Evolutionary conservation across 30 jellyfish, hydroid and myxozoan species (phyloP), one percentile per base, ranked within the genome.

Genomic region (Hydra vulgaris): DNA sequence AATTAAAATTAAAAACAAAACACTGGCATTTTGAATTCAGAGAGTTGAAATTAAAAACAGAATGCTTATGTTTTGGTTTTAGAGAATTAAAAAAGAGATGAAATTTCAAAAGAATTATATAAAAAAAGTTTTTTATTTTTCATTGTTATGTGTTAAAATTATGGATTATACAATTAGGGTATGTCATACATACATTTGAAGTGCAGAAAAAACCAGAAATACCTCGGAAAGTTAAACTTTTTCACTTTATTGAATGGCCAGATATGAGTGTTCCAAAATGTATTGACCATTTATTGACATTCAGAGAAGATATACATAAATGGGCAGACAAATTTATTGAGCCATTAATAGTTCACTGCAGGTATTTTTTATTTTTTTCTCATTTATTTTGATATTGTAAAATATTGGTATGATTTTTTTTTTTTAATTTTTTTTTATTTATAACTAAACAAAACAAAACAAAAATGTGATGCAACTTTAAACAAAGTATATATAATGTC

Each of bases 231-330:
- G 78, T 89, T 27, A 86, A 82, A 18, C 88, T 71, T 70, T 89
- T 83, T 67, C 95, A 89, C n/a, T 89, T 84, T 19, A 53, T 74
- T 23, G 87, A 79, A 25, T 89, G 97, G 97, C 93, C 92, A 8
- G 87, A 81, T 56, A 69, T 86, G 53, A 89, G 88, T 19, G 70
- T 70, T 25, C 95, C 97, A n/a, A 69, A 27, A 23, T 74, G 86
- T 1, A 55, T 71, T 23, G 54, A 81, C 22, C 83, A 71, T 76
- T 72, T 89, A 25, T 70, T 84, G 16, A 25, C 81, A 16, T 89
- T 89, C 61, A 88, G 97, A 17, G 86, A 85, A 67, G 52, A 27
- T 66, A 82, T 89, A 1, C 68, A 82, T 55, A 82, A 82, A 27
- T 89, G 97, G 95, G 86, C 81, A 15, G 71, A 56, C 16, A 88